Base-by-base conservation (phyloP, 2,113 vertebrate genomes). In the Hypomesus transpacificus region DNA sequence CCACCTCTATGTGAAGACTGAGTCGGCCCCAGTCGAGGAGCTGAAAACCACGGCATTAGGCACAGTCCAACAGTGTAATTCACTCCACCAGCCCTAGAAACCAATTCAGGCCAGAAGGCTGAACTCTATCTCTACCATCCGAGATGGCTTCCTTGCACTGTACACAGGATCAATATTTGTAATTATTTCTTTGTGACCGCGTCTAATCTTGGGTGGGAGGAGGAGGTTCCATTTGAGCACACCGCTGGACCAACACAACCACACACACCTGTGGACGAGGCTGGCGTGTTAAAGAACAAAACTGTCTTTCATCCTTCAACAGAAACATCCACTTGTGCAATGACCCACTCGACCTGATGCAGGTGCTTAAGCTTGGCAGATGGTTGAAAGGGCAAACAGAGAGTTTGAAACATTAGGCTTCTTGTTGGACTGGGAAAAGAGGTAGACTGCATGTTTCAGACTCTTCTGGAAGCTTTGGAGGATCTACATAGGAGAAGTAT, bases 111-210 rank as follows among this genome's bases (percentile, higher is more conserved):
- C 71, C 51, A 34, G 22, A 60, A 66, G 54, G 51, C 60, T 50
- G 22, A 52, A 62, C 57, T 62, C 34, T 71, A 63, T 71, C 69
- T 71, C 58, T 71, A 58, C n/a, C 22, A 22, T 62, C 60, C 39
- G 57, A 66, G 68, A 67, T 60, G 31, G 56, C 63, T 74, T 67
- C 54, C 66, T 72, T 50, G 59, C 60, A 64, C 34, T 69, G 46
- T 74, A 74, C 60, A 67, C 17, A 9, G 28, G 54, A 76, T 79
- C 82, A 74, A 77, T 84, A 74, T 22, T 75, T 71, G 53, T 79
- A 72, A 79, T 79, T 72, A 73, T 77, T 73, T 68, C 50, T 60
- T 69, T 58, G 66, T 65, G 56, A 67, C 61, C 57, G 58, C 57
- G 62, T 51, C 63, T 73, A 73, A 73, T 73, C 70, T 73, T 58